Evolutionary conservation across 2,888 invertebrate species (phyloP), one percentile per base, ranked within the genome.

Genomic region (Ariolimax columbianus): DNA sequence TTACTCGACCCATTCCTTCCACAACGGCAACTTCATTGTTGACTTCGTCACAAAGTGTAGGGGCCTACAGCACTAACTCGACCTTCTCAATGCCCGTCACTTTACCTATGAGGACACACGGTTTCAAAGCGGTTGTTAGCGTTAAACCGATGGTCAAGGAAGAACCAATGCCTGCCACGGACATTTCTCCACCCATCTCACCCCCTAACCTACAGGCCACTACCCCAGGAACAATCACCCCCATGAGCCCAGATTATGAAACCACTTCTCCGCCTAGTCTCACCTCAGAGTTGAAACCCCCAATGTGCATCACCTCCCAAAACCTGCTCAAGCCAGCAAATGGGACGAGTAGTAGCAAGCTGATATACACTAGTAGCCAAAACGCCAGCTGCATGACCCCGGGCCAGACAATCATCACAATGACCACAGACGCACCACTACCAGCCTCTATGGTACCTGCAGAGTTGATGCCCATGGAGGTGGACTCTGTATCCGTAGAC

Each of bases 181-280:
- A 77, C 33, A 78, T 73, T n/a, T 89, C 90, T 3, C 91, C 92
- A n/a, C 93, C 92, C 17, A 82, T 85, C 66, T 92, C 93, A 1
- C 93, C 93, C 36, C 83, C 88, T 63, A 89, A 86, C 55, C 87
- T 88, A 63, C 86, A 85, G 72, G 82, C 78, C 30, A 40, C 66
- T 63, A 82, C 40, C 38, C 80, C 70, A 1, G 75, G 75, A 7
- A 68, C 85, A n/a, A 30, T 70, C 33, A 81, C 84, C 30, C 92
- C 92, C 26, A 88, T 92, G 87, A 92, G 92, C 55, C 92, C 93
- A 51, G 93, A 92, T 78, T 91, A 91, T 90, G 92, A 92, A 84
- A 89, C 90, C 17, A 85, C 88, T 36, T 90, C 91, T 38, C 89
- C 91, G 30, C 88, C 89, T 59, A 88, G 88, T 78, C 86, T 88